Base-by-base conservation (phyloP, 1,140 invertebrate genomes). In the Sycophila sp. region DNA sequence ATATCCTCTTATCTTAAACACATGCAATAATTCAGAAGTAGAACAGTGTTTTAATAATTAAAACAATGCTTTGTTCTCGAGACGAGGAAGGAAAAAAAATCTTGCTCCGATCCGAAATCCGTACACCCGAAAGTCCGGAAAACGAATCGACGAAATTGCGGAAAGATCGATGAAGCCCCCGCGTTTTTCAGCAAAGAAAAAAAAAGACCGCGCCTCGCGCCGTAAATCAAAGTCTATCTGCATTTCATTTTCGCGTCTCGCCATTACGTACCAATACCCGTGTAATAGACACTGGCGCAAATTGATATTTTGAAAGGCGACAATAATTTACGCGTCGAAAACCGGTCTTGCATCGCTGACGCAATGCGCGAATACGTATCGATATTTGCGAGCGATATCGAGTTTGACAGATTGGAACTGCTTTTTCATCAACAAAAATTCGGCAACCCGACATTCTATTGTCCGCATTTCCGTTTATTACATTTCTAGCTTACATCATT, bases 231-330 rank as follows among this genome's bases (percentile, higher is more conserved):
- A 19, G 19, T 47, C 55, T 49, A 30, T 47, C 38, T 55, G 68
- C 38, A 63, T 63, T 63, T 71, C 60, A 53, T 65, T 58, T 75
- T 36, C 42, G 34, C 17, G 40, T 64, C 28, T 58, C 28, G 32
- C 17, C 45, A 40, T 42, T 56, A 69, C 36, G 68, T 19, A 42
- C 24, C 17, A 34, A 51, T 32, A 47, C 34, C 38, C 53, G 49
- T 72, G 59, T 69, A 62, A 63, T 63, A 63, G 58, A 69, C 59
- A 63, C 59, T 63, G 42, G 38, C 53, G 64, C 42, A 75, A 75
- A 70, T 75, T 72, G 62, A 65, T 71, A 66, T 68, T 75, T 72
- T 62, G 66, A 73, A 72, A 68, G 56, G 36, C 45, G 40, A 68
- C 53, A 64, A 66, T 73, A 77, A 70, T 68, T 63, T 71, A 69